Evolutionary conservation across 2,113 vertebrate genomes (phyloP).

Genomic region (Sapajus apella): DNA sequence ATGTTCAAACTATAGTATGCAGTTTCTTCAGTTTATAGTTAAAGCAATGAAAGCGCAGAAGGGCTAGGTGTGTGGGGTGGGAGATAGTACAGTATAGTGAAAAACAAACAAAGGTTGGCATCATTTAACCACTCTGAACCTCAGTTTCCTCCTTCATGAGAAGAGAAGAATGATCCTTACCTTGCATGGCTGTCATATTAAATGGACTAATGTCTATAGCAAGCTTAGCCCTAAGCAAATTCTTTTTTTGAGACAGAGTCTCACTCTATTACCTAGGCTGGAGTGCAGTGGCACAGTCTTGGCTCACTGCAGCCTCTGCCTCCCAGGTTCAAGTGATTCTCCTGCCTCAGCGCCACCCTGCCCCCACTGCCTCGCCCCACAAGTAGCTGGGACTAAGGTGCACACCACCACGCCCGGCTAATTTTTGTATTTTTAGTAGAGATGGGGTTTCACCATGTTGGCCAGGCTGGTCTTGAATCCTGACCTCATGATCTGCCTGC

Average conservation of each 20-base stretch:
- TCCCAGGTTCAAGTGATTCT: too few relatives aligned
- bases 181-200: neutral
- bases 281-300: too few relatives aligned
- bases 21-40: neutral
- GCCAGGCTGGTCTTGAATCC: too few relatives aligned
- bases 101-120: neutral
- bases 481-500: too few relatives aligned
- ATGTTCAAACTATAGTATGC: neutral
- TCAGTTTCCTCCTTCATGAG: conserved; percentile 23
- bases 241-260: neutral
- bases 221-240: conserved; percentile 24
- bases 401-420: too few relatives aligned
- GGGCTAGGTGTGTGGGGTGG: neutral
- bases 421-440: too few relatives aligned
- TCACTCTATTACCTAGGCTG: too few relatives aligned
- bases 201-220: neutral
- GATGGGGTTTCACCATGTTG: too few relatives aligned
- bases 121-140: neutral
- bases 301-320: too few relatives aligned
- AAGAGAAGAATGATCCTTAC: neutral
- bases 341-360: too few relatives aligned
- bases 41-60: conserved; percentile 3
- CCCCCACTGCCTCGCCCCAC: accelerated
- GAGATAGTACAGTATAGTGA: neutral
- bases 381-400: too few relatives aligned